Evolutionary conservation across 2,797 vertebrate species (phyloP).

Genomic region (Arnoldichthys spilopterus): DNA sequence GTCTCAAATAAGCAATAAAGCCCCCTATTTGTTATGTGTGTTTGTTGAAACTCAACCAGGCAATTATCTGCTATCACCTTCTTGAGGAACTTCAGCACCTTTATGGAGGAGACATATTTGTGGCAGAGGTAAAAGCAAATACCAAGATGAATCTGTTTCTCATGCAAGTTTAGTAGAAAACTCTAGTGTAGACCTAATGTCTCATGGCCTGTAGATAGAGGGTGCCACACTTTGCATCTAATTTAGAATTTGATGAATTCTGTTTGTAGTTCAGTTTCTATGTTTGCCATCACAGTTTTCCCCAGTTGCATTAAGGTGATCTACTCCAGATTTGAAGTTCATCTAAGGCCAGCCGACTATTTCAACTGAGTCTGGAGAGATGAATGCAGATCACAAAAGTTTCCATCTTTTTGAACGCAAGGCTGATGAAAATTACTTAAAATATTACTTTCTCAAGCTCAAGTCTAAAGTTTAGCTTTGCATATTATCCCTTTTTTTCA

Average conservation of each 20-base stretch:
- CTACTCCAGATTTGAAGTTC: not conserved
- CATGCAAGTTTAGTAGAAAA: slow-evolving; percentile 25
- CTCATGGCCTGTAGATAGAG: not conserved
- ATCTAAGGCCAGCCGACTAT: not conserved
- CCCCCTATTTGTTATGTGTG: slow-evolving; percentile 46
- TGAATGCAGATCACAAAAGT: not conserved
- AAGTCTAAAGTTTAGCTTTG: not conserved
- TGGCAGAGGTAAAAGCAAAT: slow-evolving; percentile 25
- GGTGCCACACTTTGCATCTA: not conserved
- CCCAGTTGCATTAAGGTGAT: not conserved
- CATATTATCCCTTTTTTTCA: not conserved
- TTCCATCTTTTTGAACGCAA: not conserved
- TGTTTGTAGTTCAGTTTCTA: not conserved
- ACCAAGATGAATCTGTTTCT: slow-evolving; percentile 24
- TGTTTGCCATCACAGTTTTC: not conserved
- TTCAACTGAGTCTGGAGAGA: not conserved
- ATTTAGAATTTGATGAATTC: not conserved
- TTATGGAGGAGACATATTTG: slow-evolving; percentile 25
- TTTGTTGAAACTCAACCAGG: slow-evolving; percentile 41
- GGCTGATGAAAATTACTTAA: not conserved
- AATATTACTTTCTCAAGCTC: not conserved
- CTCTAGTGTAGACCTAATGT: slow-evolving; percentile 16
- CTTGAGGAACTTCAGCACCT: slow-evolving; percentile 38
- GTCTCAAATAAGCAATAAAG: slow-evolving; percentile 58
- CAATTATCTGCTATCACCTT: slow-evolving; percentile 63